Base-by-base conservation (phyloP, 2,797 vertebrate species). In the Lagodon rhomboides region DNA sequence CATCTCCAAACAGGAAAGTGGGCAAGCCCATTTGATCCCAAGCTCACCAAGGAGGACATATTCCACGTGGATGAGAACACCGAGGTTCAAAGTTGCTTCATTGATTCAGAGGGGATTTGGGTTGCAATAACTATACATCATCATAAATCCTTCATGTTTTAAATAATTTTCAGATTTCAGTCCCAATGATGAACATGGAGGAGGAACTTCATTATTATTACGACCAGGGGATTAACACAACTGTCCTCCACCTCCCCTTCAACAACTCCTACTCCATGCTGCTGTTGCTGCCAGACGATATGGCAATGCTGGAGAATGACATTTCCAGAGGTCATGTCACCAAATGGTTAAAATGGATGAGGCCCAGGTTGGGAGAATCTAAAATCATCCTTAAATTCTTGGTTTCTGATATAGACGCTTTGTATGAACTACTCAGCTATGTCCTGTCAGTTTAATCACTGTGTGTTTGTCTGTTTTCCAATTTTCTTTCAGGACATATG, bases 201-300 rank as follows among this genome's bases (percentile, higher is more conserved):
- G 0, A 74, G 0, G 0, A 0, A 0, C 79, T 95, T 78, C 11
- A 83, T 0, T 41, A 30, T 25, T 95, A 94, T 72, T 5, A 86
- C 15, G 95, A 96, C 67, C 51, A 62, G 4, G 18, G 64, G 0
- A 79, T 93, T 4, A 89, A 87, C 67, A 88, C 93, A 20, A 77
- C 85, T 12, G 89, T 95, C 68, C 92, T 96, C 60, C 85, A 87
- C 66, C 92, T 96, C 16, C 90, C 91, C 62, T 96, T 95, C 84
- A 95, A 93, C n/a, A 83, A 77, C 67, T 90, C 94, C 11, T 86
- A 88, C 75, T 93, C 94, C 61, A 95, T 96, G 95, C 72, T 96
- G 66, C 87, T 96, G 82, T 5, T 94, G 69, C 75, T 95, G 59
- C 95, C 95, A 18, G 79, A 89, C 0, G 54, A 89, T 16, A 89